These are phyloP conservation scores for Xenus cinereus DNA, from an alignment of 2,113 vertebrate genomes.

Conservation along the genomic window DNA sequence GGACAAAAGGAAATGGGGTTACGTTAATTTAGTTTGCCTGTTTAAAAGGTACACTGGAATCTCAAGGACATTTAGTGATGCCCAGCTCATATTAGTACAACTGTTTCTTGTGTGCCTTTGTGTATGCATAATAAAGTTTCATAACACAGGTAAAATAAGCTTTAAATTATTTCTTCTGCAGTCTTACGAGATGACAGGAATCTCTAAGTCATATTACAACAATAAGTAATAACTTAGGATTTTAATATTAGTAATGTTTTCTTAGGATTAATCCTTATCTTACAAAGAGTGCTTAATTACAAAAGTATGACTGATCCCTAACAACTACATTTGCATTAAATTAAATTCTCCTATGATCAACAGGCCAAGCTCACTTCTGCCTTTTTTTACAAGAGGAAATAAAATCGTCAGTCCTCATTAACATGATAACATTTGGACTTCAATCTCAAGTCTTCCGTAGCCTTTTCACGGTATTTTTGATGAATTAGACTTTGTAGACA, in stretches of 20 bases:
- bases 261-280: not conserved
- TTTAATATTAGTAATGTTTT: not conserved
- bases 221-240: not conserved
- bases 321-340: not conserved
- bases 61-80: not conserved
- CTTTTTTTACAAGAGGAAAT: not conserved
- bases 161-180: not conserved
- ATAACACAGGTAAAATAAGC: not conserved
- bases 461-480: not conserved
- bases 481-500: not conserved
- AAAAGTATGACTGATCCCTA: not conserved
- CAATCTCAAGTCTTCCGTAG: not conserved
- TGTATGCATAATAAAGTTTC: not conserved
- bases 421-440: not conserved
- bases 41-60: not conserved
- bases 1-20: not conserved
- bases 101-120: not conserved
- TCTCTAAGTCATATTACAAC: not conserved
- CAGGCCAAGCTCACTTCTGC: not conserved
- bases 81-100: not conserved
- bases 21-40: not conserved
- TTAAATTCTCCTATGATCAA: not conserved
- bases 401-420: not conserved
- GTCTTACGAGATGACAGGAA: not conserved
- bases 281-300: not conserved